A percentile compares a stretch with the other conserved stretches of the same genome.
Evolutionary conservation across 2,113 vertebrate species (phyloP).

Genomic region (Paramisgurnus dabryanus): DNA sequence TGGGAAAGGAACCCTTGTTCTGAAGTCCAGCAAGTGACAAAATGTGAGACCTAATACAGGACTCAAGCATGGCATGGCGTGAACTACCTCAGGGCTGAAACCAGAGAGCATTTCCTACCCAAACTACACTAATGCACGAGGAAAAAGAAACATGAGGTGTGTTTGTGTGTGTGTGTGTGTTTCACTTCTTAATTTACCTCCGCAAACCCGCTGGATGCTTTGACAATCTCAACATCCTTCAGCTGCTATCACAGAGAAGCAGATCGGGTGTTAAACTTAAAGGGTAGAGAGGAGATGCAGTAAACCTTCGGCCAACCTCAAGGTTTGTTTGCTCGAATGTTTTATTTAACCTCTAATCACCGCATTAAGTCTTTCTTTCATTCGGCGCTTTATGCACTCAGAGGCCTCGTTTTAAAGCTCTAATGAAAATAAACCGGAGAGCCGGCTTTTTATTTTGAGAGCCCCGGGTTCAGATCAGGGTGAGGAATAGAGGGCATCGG

Average conservation of each 20-base stretch:
- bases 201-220: not conserved
- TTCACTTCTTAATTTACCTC: slow-evolving; percentile 10
- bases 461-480: slow-evolving; percentile 67
- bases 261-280: slow-evolving; percentile 29
- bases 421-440: slow-evolving; percentile 74
- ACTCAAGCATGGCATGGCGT: not conserved
- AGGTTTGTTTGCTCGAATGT: slow-evolving; percentile 64
- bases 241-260: slow-evolving; percentile 19
- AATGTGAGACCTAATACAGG: not conserved
- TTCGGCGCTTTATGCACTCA: slow-evolving; percentile 55
- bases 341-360: slow-evolving; percentile 69
- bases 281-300: slow-evolving; percentile 38
- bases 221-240: slow-evolving; percentile 7
- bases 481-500: slow-evolving; percentile 70
- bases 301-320: slow-evolving; percentile 40
- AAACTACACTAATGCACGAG: not conserved
- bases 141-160: slow-evolving; percentile 12
- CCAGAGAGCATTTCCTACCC: not conserved
- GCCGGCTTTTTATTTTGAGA: slow-evolving; percentile 72
- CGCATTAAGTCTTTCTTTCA: slow-evolving; percentile 69
- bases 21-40: not conserved
- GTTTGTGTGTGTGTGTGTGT: not conserved
- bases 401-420: slow-evolving; percentile 70
- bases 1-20: not conserved
- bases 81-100: slow-evolving; percentile 28